These are phyloP conservation scores for Hyalella azteca DNA, from an alignment of 2,888 invertebrate genomes.

Conservation along the genomic window DNA sequence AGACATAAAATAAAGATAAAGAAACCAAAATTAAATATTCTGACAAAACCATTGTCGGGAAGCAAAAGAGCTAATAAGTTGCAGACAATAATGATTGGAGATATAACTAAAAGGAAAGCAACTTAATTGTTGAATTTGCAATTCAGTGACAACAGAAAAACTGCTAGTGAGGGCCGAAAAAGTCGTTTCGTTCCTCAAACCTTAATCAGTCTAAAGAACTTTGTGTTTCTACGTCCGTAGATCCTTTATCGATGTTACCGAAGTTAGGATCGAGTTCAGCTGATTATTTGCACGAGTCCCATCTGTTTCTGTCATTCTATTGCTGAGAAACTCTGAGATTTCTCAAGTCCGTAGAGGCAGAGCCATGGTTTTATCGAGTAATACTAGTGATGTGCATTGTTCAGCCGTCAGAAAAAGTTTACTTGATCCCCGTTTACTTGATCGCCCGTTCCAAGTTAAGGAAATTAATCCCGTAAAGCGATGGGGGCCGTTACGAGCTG, in stretches of 20 bases:
- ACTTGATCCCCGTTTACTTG: neutral
- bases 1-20: too few relatives aligned
- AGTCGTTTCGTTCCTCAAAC: neutral
- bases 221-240: neutral
- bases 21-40: too few relatives aligned
- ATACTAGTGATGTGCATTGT: neutral
- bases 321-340: neutral
- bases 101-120: too few relatives aligned
- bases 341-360: neutral
- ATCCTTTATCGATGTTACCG: slow-evolving; percentile 29
- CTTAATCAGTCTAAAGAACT: slow-evolving; percentile 10
- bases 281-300: slow-evolving; percentile 36
- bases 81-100: too few relatives aligned
- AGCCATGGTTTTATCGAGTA: neutral
- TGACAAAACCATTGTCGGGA: too few relatives aligned
- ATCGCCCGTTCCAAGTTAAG: neutral
- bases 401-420: neutral
- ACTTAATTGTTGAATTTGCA: too few relatives aligned
- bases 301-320: slow-evolving; percentile 23
- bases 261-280: slow-evolving; percentile 34
- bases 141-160: too few relatives aligned
- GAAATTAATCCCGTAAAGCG: slow-evolving; percentile 4
- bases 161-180: neutral
- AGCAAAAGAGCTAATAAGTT: too few relatives aligned
- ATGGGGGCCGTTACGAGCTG: slow-evolving; percentile 1